Evolutionary conservation across 2,113 vertebrate species (phyloP).

Genomic region (Pampusana beccarii): DNA sequence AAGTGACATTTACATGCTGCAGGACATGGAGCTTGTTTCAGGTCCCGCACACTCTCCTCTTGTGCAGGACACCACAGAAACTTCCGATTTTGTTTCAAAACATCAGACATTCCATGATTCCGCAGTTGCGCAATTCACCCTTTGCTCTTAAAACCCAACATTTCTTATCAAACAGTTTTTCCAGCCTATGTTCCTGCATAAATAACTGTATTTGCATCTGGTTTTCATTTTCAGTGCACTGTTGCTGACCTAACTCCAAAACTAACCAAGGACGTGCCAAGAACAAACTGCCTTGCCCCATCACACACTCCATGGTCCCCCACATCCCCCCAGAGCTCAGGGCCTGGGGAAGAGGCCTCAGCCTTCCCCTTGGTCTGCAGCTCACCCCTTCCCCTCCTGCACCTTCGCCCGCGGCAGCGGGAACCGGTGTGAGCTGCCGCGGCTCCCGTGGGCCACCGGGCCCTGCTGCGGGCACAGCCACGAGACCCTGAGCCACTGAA

Average conservation of each 20-base stretch:
- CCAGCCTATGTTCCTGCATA: not conserved
- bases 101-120: not conserved
- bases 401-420: fast-evolving
- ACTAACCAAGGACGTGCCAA: not conserved
- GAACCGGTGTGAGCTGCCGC: not conserved
- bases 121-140: not conserved
- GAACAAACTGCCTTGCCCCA: not conserved
- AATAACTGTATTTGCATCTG: not conserved
- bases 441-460: not conserved
- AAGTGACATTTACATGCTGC: not conserved
- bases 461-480: too few relatives aligned
- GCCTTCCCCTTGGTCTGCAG: not conserved
- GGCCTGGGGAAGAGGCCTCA: too few relatives aligned
- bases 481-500: too few relatives aligned
- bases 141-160: not conserved
- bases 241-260: not conserved
- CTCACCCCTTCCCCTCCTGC: not conserved
- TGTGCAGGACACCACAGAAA: not conserved
- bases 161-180: not conserved
- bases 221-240: not conserved
- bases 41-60: not conserved
- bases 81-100: slow-evolving; percentile 15
- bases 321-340: too few relatives aligned
- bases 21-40: not conserved
- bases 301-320: fast-evolving